These are phyloP conservation scores for Asteroscopus sphinx DNA, from an alignment of 2,888 invertebrate genomes.

Conservation along the genomic window DNA sequence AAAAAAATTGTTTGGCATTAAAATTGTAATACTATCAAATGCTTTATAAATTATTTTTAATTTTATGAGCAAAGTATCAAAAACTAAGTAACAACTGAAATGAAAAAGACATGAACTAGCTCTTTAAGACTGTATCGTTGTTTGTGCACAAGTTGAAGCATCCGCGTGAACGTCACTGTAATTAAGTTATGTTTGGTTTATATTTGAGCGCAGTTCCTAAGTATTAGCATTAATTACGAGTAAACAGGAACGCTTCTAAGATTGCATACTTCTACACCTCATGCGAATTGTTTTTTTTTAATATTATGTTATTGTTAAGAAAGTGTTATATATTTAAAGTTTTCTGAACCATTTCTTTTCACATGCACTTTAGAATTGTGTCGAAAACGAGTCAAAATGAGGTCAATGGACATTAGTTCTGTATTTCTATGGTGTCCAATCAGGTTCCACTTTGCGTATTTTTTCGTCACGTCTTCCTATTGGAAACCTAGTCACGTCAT, in stretches of 20 bases:
- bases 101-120: too few species aligned
- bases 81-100: too few species aligned
- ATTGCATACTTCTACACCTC: background rate
- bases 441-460: too few species aligned
- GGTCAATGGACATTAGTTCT: background rate
- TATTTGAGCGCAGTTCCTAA: background rate
- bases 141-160: background rate
- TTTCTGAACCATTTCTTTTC: background rate
- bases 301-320: background rate
- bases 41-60: too few species aligned
- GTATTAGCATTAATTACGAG: constrained; percentile 1
- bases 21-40: too few species aligned
- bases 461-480: background rate
- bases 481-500: too few species aligned
- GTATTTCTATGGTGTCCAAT: background rate
- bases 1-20: too few species aligned
- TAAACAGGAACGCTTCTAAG: background rate
- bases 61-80: too few species aligned
- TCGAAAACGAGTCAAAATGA: background rate
- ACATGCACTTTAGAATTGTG: background rate
- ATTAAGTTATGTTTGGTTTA: constrained; percentile 1
- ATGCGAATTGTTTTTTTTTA: background rate
- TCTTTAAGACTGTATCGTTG: background rate
- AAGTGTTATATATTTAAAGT: too few species aligned
- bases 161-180: background rate